Evolutionary conservation across 2,113 vertebrate genomes (phyloP), one percentile per base, ranked within the genome.

Genomic region (Malurus melanocephalus): DNA sequence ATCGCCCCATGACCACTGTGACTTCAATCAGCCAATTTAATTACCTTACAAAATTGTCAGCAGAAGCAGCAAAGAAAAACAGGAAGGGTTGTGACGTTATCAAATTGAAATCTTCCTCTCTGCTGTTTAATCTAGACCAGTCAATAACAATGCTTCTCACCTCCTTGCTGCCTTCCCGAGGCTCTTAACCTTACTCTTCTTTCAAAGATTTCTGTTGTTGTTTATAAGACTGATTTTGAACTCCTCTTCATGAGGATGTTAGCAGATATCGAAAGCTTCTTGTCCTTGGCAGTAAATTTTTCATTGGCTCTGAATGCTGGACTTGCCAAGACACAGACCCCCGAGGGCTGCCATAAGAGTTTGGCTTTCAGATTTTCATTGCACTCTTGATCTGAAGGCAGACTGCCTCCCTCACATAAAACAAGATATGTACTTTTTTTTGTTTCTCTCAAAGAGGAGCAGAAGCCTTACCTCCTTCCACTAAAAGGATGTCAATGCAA

Each of bases 21-120:
- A 98, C 97, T 98, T 98, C 98, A 98, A 98, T 98, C 97, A 98
- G 95, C 96, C 97, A 97, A 97, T 98, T 98, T 98, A 98, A 98
- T 98, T 98, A 98, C 97, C 96, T 97, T 97, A 97, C 96, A 95
- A 97, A 98, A 98, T 97, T 97, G 97, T 97, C 96, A 96, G 96
- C 95, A 97, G 96, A 95, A 95, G 93, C 87, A 93, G 96, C 94
- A 96, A 97, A 97, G 97, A 96, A 97, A 97, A 97, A 96, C 93
- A 97, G 96, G 95, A 97, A 98, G 93, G 92, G 78, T 84, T 96
- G 92, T 97, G 96, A 97, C 90, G 92, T 96, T 98, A 98, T 98
- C 97, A 98, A 96, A 98, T 96, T 97, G 96, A 97, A 97, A 98
- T 98, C 97, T 97, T 96, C 96, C 95, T 96, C 88, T 96, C 89